Conservation (phyloP, 2,888 invertebrate genomes). For the Chaetoderma sp. region DNA sequence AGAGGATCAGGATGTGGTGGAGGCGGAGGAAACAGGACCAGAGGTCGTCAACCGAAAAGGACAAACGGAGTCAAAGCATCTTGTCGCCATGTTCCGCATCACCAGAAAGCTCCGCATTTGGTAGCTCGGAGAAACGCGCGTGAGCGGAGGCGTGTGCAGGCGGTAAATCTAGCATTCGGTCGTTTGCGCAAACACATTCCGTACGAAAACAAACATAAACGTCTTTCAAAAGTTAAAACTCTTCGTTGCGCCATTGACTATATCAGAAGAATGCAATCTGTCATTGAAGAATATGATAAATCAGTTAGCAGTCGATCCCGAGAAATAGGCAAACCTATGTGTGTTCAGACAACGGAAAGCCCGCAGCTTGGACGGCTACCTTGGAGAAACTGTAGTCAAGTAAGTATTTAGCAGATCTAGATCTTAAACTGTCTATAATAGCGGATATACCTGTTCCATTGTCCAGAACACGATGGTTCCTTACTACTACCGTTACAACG, state of each 20-base stretch:
- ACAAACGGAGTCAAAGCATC: background rate
- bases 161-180: conserved; percentile 76
- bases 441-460: too few species aligned
- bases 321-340: too few species aligned
- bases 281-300: conserved; percentile 66
- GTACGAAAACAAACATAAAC: conserved; percentile 71
- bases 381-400: too few species aligned
- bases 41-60: background rate
- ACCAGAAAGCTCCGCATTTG: conserved; percentile 74
- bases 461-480: too few species aligned
- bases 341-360: too few species aligned
- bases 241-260: conserved; percentile 76
- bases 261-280: conserved; percentile 73
- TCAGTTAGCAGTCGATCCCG: too few species aligned
- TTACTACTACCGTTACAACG: too few species aligned
- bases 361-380: too few species aligned
- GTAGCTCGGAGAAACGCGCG: conserved; percentile 76
- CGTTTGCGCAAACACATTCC: conserved; percentile 75
- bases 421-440: too few species aligned
- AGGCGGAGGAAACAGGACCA: too few species aligned
- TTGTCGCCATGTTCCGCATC: conserved; percentile 67
- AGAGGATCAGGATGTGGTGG: too few species aligned
- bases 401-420: too few species aligned
- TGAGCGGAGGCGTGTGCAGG: conserved; percentile 76
- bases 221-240: conserved; percentile 77